Conservation (phyloP, 2,797 vertebrate genomes). For the Gallirallus australis region DNA sequence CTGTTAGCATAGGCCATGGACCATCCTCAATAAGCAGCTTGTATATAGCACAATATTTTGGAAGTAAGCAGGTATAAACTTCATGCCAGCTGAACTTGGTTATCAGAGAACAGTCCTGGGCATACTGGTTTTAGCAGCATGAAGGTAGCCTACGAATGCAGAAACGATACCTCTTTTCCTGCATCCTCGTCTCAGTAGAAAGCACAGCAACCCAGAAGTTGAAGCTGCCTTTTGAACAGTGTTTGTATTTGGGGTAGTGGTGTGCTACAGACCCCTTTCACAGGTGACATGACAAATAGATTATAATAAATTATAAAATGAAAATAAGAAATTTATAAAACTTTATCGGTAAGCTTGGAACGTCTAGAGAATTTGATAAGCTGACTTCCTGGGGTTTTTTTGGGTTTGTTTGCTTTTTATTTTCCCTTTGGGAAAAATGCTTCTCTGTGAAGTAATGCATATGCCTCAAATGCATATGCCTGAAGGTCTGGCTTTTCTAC, state of each 20-base stretch:
- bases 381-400: background rate
- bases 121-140: background rate
- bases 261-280: background rate
- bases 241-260: background rate
- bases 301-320: background rate
- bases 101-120: background rate
- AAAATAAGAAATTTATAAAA: background rate
- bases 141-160: background rate
- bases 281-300: background rate
- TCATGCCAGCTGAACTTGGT: background rate
- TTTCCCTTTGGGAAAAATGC: background rate
- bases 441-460: background rate
- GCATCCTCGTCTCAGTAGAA: background rate
- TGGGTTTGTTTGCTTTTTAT: background rate
- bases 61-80: background rate
- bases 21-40: background rate
- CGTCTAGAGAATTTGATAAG: background rate
- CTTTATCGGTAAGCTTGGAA: background rate
- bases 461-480: background rate
- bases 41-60: background rate
- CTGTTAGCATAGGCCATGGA: background rate
- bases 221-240: background rate
- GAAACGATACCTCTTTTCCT: background rate
- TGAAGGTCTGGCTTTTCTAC: background rate
- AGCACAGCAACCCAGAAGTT: background rate